These are phyloP conservation scores for Ariopsis seemanni DNA, from an alignment of 2,113 vertebrate species.

Conservation along the genomic window DNA sequence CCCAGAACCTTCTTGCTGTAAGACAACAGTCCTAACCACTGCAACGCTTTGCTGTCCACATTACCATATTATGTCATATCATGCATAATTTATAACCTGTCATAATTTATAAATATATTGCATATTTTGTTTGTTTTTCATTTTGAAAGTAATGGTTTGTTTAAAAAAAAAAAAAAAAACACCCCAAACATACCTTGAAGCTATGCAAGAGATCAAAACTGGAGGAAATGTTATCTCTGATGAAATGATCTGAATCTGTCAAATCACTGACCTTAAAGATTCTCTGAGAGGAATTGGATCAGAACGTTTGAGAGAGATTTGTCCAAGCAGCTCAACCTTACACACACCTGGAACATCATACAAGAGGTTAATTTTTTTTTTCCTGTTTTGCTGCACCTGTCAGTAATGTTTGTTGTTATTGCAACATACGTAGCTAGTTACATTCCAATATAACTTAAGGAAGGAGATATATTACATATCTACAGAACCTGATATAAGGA, in stretches of 20 bases:
- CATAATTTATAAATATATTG: background rate
- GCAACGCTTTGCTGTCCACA: too few species aligned
- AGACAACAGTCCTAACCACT: too few species aligned
- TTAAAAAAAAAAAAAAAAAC: background rate
- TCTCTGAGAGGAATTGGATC: background rate
- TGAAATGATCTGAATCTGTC: background rate
- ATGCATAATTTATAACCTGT: background rate
- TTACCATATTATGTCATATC: background rate
- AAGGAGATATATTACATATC: background rate
- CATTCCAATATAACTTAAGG: background rate
- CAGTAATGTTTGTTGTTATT: background rate
- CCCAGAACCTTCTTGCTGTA: too few species aligned
- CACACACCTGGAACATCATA: background rate
- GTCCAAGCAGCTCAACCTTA: background rate
- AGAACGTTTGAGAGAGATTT: background rate
- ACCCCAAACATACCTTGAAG: background rate
- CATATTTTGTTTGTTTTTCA: background rate
- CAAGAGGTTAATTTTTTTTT: background rate
- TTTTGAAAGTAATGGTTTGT: background rate
- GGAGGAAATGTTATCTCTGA: background rate
- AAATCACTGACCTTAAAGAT: background rate
- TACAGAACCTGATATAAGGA: background rate
- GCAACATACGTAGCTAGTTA: background rate
- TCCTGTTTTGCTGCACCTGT: background rate
- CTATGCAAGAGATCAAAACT: background rate